Evolutionary conservation across 2,113 vertebrate species (phyloP).

Genomic region (Osmerus eperlanus): DNA sequence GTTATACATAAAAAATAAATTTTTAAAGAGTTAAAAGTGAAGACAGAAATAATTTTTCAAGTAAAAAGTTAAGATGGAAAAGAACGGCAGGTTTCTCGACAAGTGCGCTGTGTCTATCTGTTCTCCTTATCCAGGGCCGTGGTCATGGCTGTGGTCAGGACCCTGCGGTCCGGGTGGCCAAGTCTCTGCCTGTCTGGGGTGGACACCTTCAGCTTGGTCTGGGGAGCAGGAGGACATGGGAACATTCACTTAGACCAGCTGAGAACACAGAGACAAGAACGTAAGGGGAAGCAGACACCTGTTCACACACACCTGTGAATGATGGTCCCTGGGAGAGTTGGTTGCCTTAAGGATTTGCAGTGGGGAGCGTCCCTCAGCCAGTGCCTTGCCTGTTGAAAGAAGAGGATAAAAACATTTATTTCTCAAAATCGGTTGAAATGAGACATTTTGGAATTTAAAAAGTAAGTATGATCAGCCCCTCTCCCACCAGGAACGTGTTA

Average conservation of each 20-base stretch:
- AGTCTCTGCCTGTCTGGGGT: constrained; percentile 65
- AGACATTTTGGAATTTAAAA: background rate
- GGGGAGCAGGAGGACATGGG: background rate
- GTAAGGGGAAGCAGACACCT: background rate
- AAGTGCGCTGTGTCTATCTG: constrained; percentile 19
- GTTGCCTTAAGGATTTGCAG: constrained; percentile 82
- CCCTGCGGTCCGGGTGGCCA: constrained; percentile 57
- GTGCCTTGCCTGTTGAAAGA: constrained; percentile 39
- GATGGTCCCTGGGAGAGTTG: constrained; percentile 77
- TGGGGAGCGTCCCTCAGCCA: constrained; percentile 77
- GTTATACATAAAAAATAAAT: constrained; percentile 6
- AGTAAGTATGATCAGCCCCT: background rate
- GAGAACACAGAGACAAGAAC: too few relatives aligned
- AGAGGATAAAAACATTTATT: too few relatives aligned
- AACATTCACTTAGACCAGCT: background rate
- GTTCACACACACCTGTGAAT: constrained; percentile 57
- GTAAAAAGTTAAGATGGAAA: constrained; percentile 28
- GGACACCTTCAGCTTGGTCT: constrained; percentile 69
- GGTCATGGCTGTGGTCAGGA: constrained; percentile 43
- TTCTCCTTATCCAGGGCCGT: constrained; percentile 69
- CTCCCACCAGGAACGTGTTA: background rate
- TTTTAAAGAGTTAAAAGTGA: background rate
- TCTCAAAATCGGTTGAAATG: background rate
- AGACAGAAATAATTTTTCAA: background rate
- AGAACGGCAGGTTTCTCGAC: background rate